Base-by-base conservation (phyloP, 2,797 vertebrate species). In the Oreortyx pictus region DNA sequence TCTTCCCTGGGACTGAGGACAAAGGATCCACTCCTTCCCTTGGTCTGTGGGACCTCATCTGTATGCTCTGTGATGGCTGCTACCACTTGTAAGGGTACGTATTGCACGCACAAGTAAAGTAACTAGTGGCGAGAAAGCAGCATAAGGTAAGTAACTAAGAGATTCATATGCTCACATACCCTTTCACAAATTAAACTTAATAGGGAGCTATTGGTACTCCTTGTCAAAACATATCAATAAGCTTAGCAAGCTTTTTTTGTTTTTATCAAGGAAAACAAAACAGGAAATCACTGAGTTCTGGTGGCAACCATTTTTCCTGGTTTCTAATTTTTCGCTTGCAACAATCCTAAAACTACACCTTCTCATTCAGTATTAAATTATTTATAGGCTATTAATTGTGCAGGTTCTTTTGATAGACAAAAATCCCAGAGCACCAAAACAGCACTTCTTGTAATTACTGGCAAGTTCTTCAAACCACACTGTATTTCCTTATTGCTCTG, bases 371-470 rank as follows among this genome's bases (percentile, higher is more conserved):
- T 74, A 74, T 70, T 76, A n/a, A 2, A 25, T 82, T 91, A 59
- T 27, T 56, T 92, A 75, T 91, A 81, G 19, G 19, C 70, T 77
- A 86, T 57, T 79, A 62, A 66, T 70, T 70, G 59, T 16, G 49
- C 77, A n/a, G 54, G 54, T 86, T 86, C 60, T 79, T 79, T 52
- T 84, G 78, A 64, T 22, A 74, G 15, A 57, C 61, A 86, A 91
- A 84, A 82, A 43, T 47, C 56, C n/a, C 83, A 84, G 44, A 39
- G 39, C 39, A 81, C 19, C n/a, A 92, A 56, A 93, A 76, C 33
- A 90, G 24, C 19, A 73, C 29, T 84, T 86, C 33, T 50, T 74
- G n/a, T 71, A 84, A 85, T 93, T 84, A 71, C 65, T 91, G 67
- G 31, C 29, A 61, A 70, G 29, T 64, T 92, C 52, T 84, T 77